Base-by-base conservation (phyloP, 2,888 invertebrate genomes). In the Drosophila infuscata region DNA sequence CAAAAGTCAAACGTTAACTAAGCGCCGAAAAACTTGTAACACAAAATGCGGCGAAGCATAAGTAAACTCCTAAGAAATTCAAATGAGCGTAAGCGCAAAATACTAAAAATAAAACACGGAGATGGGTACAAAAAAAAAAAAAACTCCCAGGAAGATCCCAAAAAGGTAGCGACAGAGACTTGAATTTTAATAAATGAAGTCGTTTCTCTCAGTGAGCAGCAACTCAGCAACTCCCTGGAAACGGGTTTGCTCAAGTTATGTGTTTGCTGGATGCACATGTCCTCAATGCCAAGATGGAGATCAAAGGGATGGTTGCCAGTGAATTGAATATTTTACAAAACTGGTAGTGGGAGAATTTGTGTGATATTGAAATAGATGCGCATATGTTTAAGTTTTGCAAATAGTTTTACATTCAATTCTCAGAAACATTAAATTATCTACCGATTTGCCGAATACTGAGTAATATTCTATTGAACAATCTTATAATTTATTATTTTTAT, bases 1-100 rank as follows among this genome's bases (percentile, higher is more conserved):
- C 63, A 85, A 85, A 85, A 85, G 85, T 85, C 85, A 85, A 85
- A 88, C 85, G 89, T 81, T 85, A 89, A 85, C 89, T 87, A 85
- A 85, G 89, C 89, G 87, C 89, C 87, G 70, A 79, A 89, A 83
- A 89, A 89, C 87, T 89, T 85, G 77, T 76, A 70, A 77, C 89
- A 79, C 77, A 89, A 85, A 85, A 83, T 87, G 76, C 85, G 81
- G 41, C 79, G 68, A 86, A 71, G 84, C 85, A 89, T 89, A 81
- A 86, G 84, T 81, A 86, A 88, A 89, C 73, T 83, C 79, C 82
- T 76, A 85, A 83, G 87, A 89, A 89, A 85, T 85, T 85, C 87
- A 85, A 85, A 89, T 85, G 89, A 85, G 82, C 85, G 89, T 83
- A 81, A 83, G 78, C 75, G 74, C 61, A 77, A 79, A 81, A 81